Evolutionary conservation across 2,113 vertebrate species (phyloP).

Genomic region (Amia ocellicauda): DNA sequence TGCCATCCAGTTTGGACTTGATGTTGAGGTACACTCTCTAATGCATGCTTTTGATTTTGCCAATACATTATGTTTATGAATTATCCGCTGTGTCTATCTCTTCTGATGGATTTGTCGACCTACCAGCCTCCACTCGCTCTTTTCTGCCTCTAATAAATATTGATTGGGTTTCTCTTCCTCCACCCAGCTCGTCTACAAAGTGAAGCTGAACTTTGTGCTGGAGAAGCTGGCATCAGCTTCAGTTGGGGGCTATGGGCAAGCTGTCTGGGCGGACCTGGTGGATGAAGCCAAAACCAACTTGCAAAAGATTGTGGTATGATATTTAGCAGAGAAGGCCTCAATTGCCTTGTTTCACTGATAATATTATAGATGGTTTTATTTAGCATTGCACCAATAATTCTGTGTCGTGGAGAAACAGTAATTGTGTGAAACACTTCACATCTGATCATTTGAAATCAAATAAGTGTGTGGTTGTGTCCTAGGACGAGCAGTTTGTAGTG

Average conservation of each 20-base stretch:
- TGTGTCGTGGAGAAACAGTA: no score
- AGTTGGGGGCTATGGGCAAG: conserved; percentile 47
- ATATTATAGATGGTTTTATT: no score
- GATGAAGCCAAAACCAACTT: conserved; percentile 83
- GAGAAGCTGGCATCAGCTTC: conserved; percentile 82
- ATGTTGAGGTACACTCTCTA: conserved; percentile 92
- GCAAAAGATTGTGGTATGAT: conserved; percentile 81
- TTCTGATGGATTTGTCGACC: not conserved
- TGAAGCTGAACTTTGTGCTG: conserved; percentile 83
- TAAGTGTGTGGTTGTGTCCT: no score
- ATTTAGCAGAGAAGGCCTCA: not conserved
- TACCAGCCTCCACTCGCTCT: no score
- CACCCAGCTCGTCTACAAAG: conserved; percentile 88
- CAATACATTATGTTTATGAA: no score
- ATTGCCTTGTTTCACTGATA: not conserved
- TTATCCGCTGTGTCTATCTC: not conserved
- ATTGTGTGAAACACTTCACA: no score
- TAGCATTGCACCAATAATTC: no score
- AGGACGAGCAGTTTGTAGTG: conserved; percentile 90
- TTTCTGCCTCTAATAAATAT: no score
- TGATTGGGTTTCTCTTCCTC: conserved; percentile 2
- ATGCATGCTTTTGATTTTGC: no score
- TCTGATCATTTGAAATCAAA: no score
- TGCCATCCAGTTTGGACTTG: conserved; percentile 86
- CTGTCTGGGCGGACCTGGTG: conserved; percentile 71